Evolutionary conservation across 1,140 invertebrate genomes (phyloP).

Genomic region (Onthophagus taurus): DNA sequence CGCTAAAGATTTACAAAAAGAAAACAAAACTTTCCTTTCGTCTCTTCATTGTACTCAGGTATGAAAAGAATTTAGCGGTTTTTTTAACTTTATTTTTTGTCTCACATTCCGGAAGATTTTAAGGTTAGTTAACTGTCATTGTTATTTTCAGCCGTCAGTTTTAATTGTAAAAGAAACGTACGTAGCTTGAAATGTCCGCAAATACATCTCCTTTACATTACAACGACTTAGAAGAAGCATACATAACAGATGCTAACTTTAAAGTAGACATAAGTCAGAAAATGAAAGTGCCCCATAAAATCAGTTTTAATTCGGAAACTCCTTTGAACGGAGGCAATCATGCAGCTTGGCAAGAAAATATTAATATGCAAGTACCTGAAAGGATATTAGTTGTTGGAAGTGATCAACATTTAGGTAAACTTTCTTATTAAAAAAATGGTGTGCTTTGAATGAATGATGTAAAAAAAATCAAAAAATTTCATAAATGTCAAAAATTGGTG

Average conservation of each 20-base stretch:
- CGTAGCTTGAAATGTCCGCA: conserved; percentile 32
- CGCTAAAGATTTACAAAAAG: too few species aligned
- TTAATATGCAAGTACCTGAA: conserved; percentile 85
- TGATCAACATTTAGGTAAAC: conserved; percentile 64
- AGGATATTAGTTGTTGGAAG: conserved; percentile 77
- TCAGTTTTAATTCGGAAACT: conserved; percentile 56
- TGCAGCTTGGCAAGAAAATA: conserved; percentile 60
- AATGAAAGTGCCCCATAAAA: conserved; percentile 71
- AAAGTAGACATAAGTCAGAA: conserved; percentile 64
- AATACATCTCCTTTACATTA: conserved; percentile 29
- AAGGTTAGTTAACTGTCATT: too few species aligned
- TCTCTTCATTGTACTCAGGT: too few species aligned
- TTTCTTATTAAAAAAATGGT: too few species aligned
- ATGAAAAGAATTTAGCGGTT: too few species aligned
- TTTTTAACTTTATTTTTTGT: too few species aligned
- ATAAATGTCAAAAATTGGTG: background rate
- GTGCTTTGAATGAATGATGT: background rate
- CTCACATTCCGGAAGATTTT: too few species aligned
- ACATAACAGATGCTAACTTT: conserved; percentile 58
- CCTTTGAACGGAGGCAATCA: conserved; percentile 44
- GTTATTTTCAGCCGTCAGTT: too few species aligned
- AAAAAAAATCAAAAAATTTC: background rate
- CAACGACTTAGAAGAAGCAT: conserved; percentile 43
- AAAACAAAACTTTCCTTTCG: too few species aligned
- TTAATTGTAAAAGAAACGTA: too few species aligned